Conservation (phyloP, 2,113 vertebrate species). For the Taurulus bubalis region DNA sequence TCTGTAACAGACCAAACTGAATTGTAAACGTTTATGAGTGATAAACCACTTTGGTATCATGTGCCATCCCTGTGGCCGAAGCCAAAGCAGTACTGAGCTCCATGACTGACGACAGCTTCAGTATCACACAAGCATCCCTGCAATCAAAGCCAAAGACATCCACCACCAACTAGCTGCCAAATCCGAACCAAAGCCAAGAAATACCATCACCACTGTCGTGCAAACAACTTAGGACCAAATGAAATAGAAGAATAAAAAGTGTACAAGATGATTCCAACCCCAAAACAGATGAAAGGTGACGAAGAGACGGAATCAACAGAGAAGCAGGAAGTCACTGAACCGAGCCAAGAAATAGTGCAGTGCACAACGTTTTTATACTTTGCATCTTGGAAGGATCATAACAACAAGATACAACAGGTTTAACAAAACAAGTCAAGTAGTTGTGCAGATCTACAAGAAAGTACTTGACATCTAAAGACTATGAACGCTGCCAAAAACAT, state of each 20-base stretch:
- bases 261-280: background rate
- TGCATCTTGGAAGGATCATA: background rate
- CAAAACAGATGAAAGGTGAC: background rate
- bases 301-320: background rate
- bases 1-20: conserved; percentile 16
- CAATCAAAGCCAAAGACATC: conserved; percentile 15
- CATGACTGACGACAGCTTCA: background rate
- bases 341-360: background rate
- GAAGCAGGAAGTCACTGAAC: background rate
- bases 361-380: background rate
- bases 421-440: background rate
- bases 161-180: conserved; percentile 30
- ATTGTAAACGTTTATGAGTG: background rate
- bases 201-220: conserved; percentile 5
- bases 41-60: background rate
- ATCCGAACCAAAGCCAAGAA: background rate
- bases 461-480: background rate
- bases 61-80: background rate
- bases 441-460: background rate
- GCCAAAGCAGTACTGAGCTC: background rate
- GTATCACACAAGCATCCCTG: background rate
- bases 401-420: background rate
- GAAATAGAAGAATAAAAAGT: background rate
- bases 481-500: conserved; percentile 2
- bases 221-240: background rate